Evolutionary conservation across 1,140 invertebrate species (phyloP).

Genomic region (Melitaea cinxia): DNA sequence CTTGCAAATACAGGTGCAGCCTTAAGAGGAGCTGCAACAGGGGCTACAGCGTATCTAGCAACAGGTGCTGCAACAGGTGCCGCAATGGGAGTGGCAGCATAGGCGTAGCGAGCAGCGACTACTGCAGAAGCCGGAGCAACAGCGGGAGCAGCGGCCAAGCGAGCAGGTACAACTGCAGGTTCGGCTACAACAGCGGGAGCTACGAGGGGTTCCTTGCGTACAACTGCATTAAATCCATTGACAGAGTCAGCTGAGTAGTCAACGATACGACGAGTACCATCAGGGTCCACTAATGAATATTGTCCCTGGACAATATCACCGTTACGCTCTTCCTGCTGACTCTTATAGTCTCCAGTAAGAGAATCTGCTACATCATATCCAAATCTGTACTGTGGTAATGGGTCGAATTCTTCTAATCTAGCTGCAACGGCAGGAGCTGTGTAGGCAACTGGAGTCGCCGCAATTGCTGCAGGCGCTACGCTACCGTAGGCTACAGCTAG

Average conservation of each 20-base stretch:
- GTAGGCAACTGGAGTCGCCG: constrained; percentile 63
- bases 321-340: constrained; percentile 83
- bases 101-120: constrained; percentile 37
- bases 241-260: constrained; percentile 83
- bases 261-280: constrained; percentile 82
- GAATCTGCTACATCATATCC: constrained; percentile 84
- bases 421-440: constrained; percentile 61
- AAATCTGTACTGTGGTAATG: constrained; percentile 83
- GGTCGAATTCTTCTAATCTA: constrained; percentile 82
- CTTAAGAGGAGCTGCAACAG: constrained; percentile 39
- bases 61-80: constrained; percentile 42
- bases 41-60: too few relatives aligned
- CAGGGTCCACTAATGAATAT: constrained; percentile 83
- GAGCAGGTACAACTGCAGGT: constrained; percentile 25
- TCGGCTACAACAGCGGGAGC: constrained; percentile 36
- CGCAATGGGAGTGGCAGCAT: constrained; percentile 37
- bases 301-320: constrained; percentile 84
- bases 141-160: constrained; percentile 33
- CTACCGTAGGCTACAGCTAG: constrained; percentile 61
- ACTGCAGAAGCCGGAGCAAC: constrained; percentile 37
- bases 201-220: constrained; percentile 46
- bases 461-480: constrained; percentile 57
- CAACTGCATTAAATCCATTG: constrained; percentile 84
- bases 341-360: constrained; percentile 84
- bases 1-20: constrained; percentile 35